Conservation (phyloP, 1,140 invertebrate species). For the Philopotamus ludificatus region DNA sequence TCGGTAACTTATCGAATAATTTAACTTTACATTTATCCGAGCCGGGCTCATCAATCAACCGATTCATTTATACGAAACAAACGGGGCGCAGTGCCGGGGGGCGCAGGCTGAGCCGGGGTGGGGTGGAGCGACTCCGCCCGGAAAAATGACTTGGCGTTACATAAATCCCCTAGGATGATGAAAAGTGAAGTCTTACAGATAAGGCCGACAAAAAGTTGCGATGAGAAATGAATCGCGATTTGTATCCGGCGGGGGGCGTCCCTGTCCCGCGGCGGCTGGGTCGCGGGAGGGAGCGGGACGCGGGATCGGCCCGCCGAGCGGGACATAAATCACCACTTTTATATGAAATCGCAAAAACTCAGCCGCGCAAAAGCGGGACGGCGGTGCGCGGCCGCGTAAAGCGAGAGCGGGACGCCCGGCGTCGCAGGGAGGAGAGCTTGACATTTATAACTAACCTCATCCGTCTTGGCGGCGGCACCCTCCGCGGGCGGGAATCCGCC, state of each 20-base stretch:
- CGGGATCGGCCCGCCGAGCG: conserved; percentile 41
- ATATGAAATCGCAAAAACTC: conserved; percentile 44
- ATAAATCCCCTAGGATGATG: conserved; percentile 60
- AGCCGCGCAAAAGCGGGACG: conserved; percentile 3
- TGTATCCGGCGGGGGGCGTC: conserved; percentile 46
- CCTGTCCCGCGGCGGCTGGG: conserved; percentile 1
- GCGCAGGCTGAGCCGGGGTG: neutral
- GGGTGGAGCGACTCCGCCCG: conserved; percentile 41
- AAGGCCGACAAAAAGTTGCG: conserved; percentile 60
- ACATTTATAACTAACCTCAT: conserved; percentile 44
- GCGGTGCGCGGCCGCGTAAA: conserved; percentile 22
- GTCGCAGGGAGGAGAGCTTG: conserved; percentile 42
- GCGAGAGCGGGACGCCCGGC: conserved; percentile 31
- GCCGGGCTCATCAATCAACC: conserved; percentile 59
- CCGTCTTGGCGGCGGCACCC: conserved; percentile 37
- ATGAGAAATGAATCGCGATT: conserved; percentile 61
- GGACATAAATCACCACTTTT: conserved; percentile 44
- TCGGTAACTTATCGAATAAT: conserved; percentile 61
- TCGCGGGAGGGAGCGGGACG: conserved; percentile 29
- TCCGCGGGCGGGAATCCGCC: neutral
- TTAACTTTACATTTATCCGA: conserved; percentile 61
- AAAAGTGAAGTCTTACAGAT: conserved; percentile 61
- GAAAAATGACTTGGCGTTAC: conserved; percentile 61
- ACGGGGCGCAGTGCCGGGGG: conserved; percentile 22
- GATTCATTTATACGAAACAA: conserved; percentile 44